Evolutionary conservation across 2,888 invertebrate species (phyloP), one percentile per base, ranked within the genome.

Genomic region (Eurytoma adleriae): DNA sequence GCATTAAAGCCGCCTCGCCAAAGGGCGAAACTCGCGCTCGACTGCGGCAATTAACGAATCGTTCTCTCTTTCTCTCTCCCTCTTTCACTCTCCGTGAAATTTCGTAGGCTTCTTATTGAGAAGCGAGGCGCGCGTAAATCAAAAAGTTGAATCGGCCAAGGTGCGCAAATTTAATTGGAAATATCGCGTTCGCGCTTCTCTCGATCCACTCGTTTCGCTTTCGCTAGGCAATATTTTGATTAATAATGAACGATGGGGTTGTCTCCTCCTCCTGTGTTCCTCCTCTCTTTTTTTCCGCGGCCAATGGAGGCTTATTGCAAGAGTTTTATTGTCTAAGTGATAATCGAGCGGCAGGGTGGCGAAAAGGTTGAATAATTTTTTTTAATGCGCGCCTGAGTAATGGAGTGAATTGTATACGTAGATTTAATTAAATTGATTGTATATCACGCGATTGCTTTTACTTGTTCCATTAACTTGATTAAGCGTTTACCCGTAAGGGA

Each of bases 131-230:
- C 52, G 62, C 50, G 77, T 73, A 80, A 80, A 80, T 80, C 77
- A 73, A 79, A 80, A 77, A 80, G 80, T 77, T 80, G 50, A 59
- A 75, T 76, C 54, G 61, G 67, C 76, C 10, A 27, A 10, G 67
- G 67, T 10, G 59, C 57, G 57, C 64, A 50, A 52, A 76, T 73
- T 80, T 73, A 80, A 80, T 80, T 80, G 76, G 76, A 72, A 80
- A 80, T 73, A 72, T 61, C 57, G 62, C 73, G 62, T 62, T 73
- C 64, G 70, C 50, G 20, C 71, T 80, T 72, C 67, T 48, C 50
- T 80, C 71, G 80, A 80, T 80, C 71, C 52, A 71, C 59, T 52
- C 13, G 57, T 64, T 59, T 13, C 24, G 20, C 27, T n/a, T 13
- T 40, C 16, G 50, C 40, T 67, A 57, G 67, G 67, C 66, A 57